phyloP scores from a whole-genome alignment of 2,888 invertebrate genomes.

The Dryococelus australis region DNA sequence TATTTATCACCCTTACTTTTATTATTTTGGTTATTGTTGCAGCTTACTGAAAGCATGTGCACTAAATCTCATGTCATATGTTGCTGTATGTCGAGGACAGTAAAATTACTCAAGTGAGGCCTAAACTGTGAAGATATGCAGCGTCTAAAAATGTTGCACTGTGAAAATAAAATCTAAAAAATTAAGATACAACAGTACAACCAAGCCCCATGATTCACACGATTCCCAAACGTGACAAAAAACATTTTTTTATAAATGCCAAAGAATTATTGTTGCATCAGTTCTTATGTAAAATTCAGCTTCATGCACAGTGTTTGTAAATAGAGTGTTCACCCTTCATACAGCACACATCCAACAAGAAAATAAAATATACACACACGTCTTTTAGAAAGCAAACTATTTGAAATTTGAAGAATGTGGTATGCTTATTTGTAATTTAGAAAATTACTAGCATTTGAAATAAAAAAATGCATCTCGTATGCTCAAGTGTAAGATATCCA shows the following conservation, averaged over 20 bases:
- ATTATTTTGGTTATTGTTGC: too few relatives aligned
- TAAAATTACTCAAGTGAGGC: not conserved
- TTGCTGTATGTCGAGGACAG: not conserved
- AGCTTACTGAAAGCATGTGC: too few relatives aligned
- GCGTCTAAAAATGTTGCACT: not conserved
- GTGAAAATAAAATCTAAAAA: not conserved
- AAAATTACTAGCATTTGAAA: constrained; percentile 13
- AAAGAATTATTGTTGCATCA: not conserved
- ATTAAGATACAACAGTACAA: not conserved
- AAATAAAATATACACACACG: not conserved
- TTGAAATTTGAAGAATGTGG: constrained; percentile 28
- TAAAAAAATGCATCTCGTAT: constrained; percentile 12
- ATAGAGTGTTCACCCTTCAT: not conserved
- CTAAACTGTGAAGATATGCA: not conserved
- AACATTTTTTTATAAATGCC: not conserved
- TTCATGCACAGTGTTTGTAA: not conserved
- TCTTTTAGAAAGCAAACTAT: not conserved
- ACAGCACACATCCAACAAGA: not conserved
- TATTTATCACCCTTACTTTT: too few relatives aligned
- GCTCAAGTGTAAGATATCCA: constrained; percentile 32
- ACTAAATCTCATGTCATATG: not conserved
- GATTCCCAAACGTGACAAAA: not conserved
- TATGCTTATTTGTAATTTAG: constrained; percentile 30
- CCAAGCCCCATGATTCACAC: not conserved
- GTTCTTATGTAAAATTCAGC: not conserved